phyloP scores from a whole-genome alignment of 2,797 vertebrate species.

The Thunnus albacares region DNA sequence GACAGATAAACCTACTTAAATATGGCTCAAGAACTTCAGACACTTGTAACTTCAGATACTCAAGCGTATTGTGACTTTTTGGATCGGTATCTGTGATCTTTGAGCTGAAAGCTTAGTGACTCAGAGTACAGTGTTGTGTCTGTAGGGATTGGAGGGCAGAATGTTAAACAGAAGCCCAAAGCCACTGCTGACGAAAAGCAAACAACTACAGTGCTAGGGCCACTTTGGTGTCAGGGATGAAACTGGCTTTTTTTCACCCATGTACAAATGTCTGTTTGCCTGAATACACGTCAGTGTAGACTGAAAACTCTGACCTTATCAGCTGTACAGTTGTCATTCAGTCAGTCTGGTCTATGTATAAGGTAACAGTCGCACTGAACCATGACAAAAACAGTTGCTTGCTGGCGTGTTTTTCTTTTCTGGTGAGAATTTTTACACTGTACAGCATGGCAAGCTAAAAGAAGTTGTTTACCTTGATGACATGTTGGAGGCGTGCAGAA shows the following conservation, averaged over 20 bases:
- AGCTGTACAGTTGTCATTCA: not conserved
- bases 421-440: too few relatives aligned
- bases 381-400: too few relatives aligned
- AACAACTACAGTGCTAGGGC: constrained; percentile 31
- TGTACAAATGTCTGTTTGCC: not conserved
- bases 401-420: too few relatives aligned
- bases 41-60: constrained; percentile 12
- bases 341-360: not conserved
- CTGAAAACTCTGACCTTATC: constrained; percentile 6
- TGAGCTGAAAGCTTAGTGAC: constrained; percentile 33
- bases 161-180: constrained; percentile 66
- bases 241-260: not conserved
- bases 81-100: constrained; percentile 8
- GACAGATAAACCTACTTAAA: constrained; percentile 18
- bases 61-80: constrained; percentile 3
- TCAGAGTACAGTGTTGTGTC: constrained; percentile 31
- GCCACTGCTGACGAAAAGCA: constrained; percentile 37
- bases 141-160: constrained; percentile 51
- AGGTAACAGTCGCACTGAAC: too few relatives aligned
- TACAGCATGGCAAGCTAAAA: too few relatives aligned
- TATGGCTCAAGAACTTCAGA: constrained; percentile 7
- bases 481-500: too few relatives aligned
- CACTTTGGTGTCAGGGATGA: constrained; percentile 23
- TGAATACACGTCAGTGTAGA: constrained; percentile 1
- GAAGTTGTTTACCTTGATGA: too few relatives aligned